Base-by-base conservation (phyloP, 2,797 vertebrate genomes). In the Neosilurus hyrtlii region DNA sequence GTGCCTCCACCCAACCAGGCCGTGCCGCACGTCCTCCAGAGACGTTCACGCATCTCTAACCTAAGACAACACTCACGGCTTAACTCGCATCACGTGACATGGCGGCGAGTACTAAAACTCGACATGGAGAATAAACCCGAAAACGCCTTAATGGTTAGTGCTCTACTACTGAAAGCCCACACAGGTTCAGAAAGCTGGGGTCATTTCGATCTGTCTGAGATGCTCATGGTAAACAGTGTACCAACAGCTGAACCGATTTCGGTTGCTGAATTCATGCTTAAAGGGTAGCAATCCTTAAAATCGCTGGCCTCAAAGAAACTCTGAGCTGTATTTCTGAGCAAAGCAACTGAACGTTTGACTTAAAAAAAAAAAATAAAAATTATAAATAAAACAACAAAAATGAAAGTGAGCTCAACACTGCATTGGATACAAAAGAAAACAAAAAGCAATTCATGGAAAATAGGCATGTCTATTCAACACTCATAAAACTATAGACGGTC, bases 41-140 rank as follows among this genome's bases (percentile, higher is more conserved):
- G 51, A 66, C 37, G 74, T 68, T 67, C 35, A 68, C 63, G 49
- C 52, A 59, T 82, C 51, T 72, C 24, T 49, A 35, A 75, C 49
- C 57, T 15, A 76, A 82, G 43, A 76, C 12, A 78, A 59, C 49
- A 37, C 54, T 68, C 66, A 35, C n/a, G 49, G 86, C 59, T 76
- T 84, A 79, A 85, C 85, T 86, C 56, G 76, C 30, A 79, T 12
- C 82, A 75, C 35, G 10, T 78, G 68, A 62, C 20, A 79, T 18
- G 86, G 83, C 80, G 26, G 65, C 10, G 65, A 78, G 79, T 79
- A 68, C 79, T 76, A 80, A 86, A 89, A 86, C 22, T 37, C 10
- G 68, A 2, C 43, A 15, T 12, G 68, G 43, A 14, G 67, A 6
- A 30, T 73, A 1, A 74, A 56, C 26, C 54, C 12, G 9, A 57